Evolutionary conservation across 2,797 vertebrate genomes (phyloP), one percentile per base, ranked within the genome.

Genomic region (Tokudaia muenninki): DNA sequence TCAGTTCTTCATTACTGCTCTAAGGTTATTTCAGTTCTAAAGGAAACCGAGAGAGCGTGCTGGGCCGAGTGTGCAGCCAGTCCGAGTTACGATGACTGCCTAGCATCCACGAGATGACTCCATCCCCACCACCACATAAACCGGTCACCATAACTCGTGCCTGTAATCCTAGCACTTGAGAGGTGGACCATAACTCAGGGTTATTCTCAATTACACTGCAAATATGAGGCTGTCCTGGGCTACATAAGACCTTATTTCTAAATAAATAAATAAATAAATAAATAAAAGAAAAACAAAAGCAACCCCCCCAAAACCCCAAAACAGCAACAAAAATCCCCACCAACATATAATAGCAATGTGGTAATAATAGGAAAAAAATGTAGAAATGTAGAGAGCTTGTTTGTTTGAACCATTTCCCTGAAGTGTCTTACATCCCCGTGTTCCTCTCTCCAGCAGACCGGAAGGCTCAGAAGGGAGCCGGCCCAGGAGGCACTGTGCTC

Each of bases 391-490:
- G 74, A 75, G 90, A 79, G 90, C 14, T 59, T 87, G 67, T 94
- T 93, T 67, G 41, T 83, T 81, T 57, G 74, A 81, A 94, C 29
- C 26, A 87, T 67, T 92, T 97, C 44, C 67, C 79, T 16, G 87
- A 84, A 83, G 89, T 26, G 21, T 80, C 37, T 55, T 63, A 5
- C 50, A 91, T 52, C 50, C 70, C 77, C 16, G 47, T 65, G 37
- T 72, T 57, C 41, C 41, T 41, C 41, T 41, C 41, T 47, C n/a
- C 67, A 47, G 86, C 37, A 90, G 67, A 81, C 26, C 22, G 2
- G 29, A 57, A 79, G 65, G 57, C n/a, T 21, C 67, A 82, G 77
- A 17, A 55, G n/a, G 5, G 50, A 52, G 16, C 9, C 44, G 84
- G 52, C 47, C 88, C 34, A 59, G 74, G 29, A 10, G 8, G 59